Conservation (phyloP, 2,113 vertebrate genomes). For the Callionymus lyra region DNA sequence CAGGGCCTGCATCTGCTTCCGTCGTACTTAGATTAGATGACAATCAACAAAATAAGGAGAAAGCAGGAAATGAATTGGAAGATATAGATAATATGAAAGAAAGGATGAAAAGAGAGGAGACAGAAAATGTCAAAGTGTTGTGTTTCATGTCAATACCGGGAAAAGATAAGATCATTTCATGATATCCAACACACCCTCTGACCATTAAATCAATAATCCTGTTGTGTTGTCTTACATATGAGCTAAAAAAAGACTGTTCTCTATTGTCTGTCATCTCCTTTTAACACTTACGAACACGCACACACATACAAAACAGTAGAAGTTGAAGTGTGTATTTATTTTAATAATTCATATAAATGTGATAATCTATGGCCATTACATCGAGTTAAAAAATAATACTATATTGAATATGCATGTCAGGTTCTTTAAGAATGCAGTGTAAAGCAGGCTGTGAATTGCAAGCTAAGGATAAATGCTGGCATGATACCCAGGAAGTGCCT, state of each 20-base stretch:
- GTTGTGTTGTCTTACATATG: constrained; percentile 20
- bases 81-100: constrained; percentile 23
- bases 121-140: constrained; percentile 3
- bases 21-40: constrained; percentile 17
- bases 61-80: constrained; percentile 7
- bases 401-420: too few relatives aligned
- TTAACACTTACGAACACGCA: not conserved
- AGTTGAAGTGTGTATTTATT: too few relatives aligned
- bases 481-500: too few relatives aligned
- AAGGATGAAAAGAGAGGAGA: not conserved
- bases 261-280: too few relatives aligned
- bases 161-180: constrained; percentile 9
- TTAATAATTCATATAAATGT: too few relatives aligned
- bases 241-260: not conserved
- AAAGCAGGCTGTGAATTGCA: too few relatives aligned
- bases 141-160: constrained; percentile 28
- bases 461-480: too few relatives aligned
- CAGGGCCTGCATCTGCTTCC: constrained; percentile 10
- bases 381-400: too few relatives aligned
- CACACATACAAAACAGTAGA: too few relatives aligned
- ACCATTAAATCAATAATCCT: constrained; percentile 18
- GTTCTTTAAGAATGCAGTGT: too few relatives aligned
- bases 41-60: constrained; percentile 8
- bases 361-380: too few relatives aligned
- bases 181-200: constrained; percentile 11